Evolutionary conservation across 1,140 invertebrate species (phyloP), one percentile per base, ranked within the genome.

Genomic region (Aphelinus atriplicis): DNA sequence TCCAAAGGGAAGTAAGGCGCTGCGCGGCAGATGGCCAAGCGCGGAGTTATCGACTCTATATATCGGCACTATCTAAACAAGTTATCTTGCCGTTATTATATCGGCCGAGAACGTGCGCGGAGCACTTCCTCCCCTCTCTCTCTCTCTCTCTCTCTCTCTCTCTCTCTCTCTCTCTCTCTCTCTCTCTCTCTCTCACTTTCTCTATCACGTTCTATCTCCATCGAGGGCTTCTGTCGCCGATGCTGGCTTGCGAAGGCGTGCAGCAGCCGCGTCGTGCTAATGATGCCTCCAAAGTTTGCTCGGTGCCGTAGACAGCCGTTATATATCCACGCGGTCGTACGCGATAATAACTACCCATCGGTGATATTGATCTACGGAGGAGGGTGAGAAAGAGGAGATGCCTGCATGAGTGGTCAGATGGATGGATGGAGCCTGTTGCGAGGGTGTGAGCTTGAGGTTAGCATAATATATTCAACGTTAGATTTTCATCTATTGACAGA

Each of bases 31-130:
- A 84, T 85, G 84, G 81, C 78, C 81, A 78, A 26, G 26, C 26
- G 26, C 77, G 78, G 81, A 81, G 81, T 85, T 86, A 86, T 86
- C 85, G 84, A 84, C 83, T 85, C 80, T 73, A 26, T 9, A 79
- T 83, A 86, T 86, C 82, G 83, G 80, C 80, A 79, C 80, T 81
- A 80, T 80, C 80, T 80, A 81, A 84, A 84, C 84, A 84, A 86
- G 84, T 85, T 86, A 85, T 83, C 81, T 81, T 78, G 4, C 60
- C 53, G 81, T 84, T 83, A 84, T 83, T 83, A 82, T 85, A 85
- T 80, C 79, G 79, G 81, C 80, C 73, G 75, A 65, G 55, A 58
- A 62, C 67, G 56, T 77, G 26, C 26, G 26, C 26, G 26, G 26
- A 26, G 26, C 26, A 1, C 42, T 45, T 42, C 51, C 51, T 48